Conservation (phyloP, 35 echinoderm and acorn worm genomes). For the Heliocidaris tuberculata region DNA sequence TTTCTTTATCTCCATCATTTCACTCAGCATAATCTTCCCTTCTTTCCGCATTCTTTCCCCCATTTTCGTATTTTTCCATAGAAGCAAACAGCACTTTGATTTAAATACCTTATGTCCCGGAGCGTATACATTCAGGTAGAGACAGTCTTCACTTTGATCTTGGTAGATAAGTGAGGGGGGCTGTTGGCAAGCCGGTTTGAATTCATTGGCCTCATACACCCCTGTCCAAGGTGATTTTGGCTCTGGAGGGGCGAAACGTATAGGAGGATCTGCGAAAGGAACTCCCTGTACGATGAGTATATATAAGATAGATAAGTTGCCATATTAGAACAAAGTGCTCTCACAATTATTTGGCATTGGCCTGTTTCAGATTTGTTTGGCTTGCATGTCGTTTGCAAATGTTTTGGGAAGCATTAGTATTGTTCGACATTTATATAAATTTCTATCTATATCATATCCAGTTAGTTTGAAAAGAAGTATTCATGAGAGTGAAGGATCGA, state of each 20-base stretch:
- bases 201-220: slow-evolving; percentile 59
- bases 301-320: background rate
- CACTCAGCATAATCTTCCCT: background rate
- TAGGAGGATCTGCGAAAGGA: slow-evolving; percentile 80
- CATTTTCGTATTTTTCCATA: background rate
- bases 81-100: background rate
- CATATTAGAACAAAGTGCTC: background rate
- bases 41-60: background rate
- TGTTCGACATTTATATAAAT: too few relatives aligned
- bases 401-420: too few relatives aligned
- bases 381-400: too few relatives aligned
- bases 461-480: too few relatives aligned
- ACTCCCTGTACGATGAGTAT: slow-evolving; percentile 49
- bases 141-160: slow-evolving; percentile 69
- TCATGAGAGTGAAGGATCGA: too few relatives aligned
- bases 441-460: too few relatives aligned
- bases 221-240: slow-evolving; percentile 53
- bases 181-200: slow-evolving; percentile 57
- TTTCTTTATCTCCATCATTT: background rate
- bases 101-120: slow-evolving; percentile 53
- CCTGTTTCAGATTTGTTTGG: background rate
- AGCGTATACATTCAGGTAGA: slow-evolving; percentile 75
- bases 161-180: background rate
- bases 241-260: slow-evolving; percentile 60
- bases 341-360: background rate